A percentile compares a stretch with the other conserved stretches of the same genome.
These are phyloP conservation scores for Cacoxenus indagator DNA, from an alignment of 2,888 invertebrate genomes.

Conservation along the genomic window DNA sequence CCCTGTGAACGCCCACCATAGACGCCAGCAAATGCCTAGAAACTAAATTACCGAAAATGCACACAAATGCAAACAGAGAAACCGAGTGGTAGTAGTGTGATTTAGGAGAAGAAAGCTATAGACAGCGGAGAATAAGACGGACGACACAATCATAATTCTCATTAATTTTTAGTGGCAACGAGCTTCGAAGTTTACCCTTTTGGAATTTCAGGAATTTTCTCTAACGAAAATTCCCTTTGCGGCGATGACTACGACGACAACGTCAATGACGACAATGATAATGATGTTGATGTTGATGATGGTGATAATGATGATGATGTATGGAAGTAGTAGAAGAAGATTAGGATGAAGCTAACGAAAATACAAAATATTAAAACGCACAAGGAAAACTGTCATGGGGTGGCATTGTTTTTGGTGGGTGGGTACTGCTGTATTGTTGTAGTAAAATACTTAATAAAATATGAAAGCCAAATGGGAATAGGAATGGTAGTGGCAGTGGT, in stretches of 20 bases:
- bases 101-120: too few species aligned
- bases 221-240: slow-evolving; percentile 24
- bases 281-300: too few species aligned
- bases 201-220: slow-evolving; percentile 42
- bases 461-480: neutral
- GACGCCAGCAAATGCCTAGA: neutral
- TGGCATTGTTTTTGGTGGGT: too few species aligned
- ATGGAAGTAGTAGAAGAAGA: neutral
- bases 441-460: neutral
- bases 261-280: neutral
- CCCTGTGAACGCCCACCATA: too few species aligned
- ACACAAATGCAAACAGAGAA: neutral
- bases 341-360: neutral
- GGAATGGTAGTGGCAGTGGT: neutral
- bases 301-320: too few species aligned
- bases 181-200: slow-evolving; percentile 36
- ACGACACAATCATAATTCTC: slow-evolving; percentile 1
- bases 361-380: neutral
- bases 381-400: neutral
- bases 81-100: too few species aligned
- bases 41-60: neutral
- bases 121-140: too few species aligned
- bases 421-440: too few species aligned
- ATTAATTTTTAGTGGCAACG: slow-evolving; percentile 18
- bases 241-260: neutral